phyloP scores from a whole-genome alignment of 2,113 vertebrate genomes.

The Apus apus region DNA sequence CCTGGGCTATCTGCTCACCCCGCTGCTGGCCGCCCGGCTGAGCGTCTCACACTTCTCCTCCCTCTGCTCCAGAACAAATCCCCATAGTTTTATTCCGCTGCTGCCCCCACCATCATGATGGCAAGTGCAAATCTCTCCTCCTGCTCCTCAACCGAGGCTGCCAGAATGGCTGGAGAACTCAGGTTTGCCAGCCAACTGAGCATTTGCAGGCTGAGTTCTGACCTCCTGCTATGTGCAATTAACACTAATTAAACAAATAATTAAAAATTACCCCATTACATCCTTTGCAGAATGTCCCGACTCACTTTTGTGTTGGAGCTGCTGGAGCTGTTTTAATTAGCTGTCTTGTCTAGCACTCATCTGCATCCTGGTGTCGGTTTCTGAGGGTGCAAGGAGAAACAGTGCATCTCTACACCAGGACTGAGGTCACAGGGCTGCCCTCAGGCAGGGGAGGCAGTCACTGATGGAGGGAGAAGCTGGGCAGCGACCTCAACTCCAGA shows the following conservation, averaged over 20 bases:
- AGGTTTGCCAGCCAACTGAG: not conserved
- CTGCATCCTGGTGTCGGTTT: not conserved
- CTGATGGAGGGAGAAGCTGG: not conserved
- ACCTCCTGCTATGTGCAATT: slow-evolving; percentile 26
- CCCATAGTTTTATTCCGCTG: not conserved
- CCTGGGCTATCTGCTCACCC: accelerated
- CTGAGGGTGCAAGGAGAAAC: not conserved
- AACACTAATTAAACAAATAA: slow-evolving; percentile 51
- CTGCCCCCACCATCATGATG: accelerated
- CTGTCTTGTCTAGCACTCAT: not conserved
- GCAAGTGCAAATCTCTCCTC: not conserved
- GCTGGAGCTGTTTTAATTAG: not conserved
- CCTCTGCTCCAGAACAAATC: not conserved
- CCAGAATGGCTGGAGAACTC: not conserved
- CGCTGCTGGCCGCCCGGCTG: no score
- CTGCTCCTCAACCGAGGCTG: not conserved
- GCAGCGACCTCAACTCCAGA: not conserved
- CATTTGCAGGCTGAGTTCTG: not conserved
- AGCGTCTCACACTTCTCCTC: not conserved
- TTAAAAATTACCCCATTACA: not conserved
- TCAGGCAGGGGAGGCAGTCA: not conserved
- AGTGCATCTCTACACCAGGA: not conserved
- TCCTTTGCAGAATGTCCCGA: not conserved
- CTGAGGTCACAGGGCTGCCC: not conserved
- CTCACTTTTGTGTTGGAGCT: not conserved